Evolutionary conservation across 2,113 vertebrate genomes (phyloP).

Genomic region (Clinocottus analis): DNA sequence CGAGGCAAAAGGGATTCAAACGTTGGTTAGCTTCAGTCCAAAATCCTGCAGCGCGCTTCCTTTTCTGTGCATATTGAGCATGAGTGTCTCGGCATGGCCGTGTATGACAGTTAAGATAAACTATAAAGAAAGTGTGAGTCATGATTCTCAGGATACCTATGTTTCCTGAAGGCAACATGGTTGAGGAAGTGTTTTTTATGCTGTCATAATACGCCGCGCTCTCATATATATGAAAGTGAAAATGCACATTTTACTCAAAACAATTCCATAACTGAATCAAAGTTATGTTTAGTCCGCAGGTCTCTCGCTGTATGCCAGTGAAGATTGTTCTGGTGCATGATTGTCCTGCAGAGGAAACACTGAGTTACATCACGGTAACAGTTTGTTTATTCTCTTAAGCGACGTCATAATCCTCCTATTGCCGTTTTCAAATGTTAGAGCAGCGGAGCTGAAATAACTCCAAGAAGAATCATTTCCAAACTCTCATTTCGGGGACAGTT

Average conservation of each 20-base stretch:
- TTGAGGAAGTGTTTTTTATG: too few relatives aligned
- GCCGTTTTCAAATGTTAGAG: slow-evolving; percentile 28
- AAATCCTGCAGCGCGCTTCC: not conserved
- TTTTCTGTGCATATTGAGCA: too few relatives aligned
- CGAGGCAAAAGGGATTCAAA: not conserved
- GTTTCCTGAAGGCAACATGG: too few relatives aligned
- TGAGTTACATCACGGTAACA: slow-evolving; percentile 38
- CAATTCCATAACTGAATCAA: not conserved
- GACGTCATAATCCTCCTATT: slow-evolving; percentile 21
- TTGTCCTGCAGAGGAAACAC: slow-evolving; percentile 34
- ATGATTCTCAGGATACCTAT: too few relatives aligned
- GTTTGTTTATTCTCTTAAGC: slow-evolving; percentile 36
- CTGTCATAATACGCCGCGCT: too few relatives aligned
- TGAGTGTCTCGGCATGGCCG: too few relatives aligned
- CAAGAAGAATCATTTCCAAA: slow-evolving; percentile 16
- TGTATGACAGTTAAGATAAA: too few relatives aligned
- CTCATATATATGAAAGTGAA: not conserved
- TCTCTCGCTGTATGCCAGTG: slow-evolving; percentile 3
- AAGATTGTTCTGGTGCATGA: slow-evolving; percentile 37
- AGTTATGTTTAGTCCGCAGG: too few relatives aligned
- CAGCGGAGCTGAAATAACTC: slow-evolving; percentile 24
- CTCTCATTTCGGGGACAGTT: not conserved
- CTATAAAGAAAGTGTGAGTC: too few relatives aligned
- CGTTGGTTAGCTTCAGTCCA: not conserved
- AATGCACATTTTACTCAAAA: not conserved